Evolutionary conservation across 2,113 vertebrate species (phyloP).

Genomic region (Oreochromis spilurus): DNA sequence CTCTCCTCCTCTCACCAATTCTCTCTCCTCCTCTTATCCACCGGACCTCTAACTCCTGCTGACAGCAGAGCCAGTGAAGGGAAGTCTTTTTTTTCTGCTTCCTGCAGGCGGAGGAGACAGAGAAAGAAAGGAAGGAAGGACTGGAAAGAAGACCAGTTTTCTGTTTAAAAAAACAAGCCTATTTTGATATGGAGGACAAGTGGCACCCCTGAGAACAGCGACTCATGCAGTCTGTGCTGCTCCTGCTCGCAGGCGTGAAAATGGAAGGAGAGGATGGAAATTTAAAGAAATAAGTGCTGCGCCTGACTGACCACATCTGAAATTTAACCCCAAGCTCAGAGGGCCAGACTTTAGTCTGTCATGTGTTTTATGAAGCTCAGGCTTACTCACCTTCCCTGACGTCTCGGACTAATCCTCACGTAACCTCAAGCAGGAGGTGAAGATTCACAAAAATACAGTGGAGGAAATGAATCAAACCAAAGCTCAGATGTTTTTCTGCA

Average conservation of each 20-base stretch:
- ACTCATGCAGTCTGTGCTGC: neutral
- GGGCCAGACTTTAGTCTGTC: neutral
- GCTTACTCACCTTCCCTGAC: neutral
- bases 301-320: neutral
- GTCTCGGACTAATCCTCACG: neutral
- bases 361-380: neutral
- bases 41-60: slow-evolving; percentile 23
- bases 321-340: neutral
- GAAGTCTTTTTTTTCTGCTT: neutral
- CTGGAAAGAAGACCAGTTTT: neutral
- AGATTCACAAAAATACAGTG: neutral
- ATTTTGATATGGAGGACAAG: neutral
- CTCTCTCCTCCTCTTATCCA: neutral
- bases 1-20: neutral
- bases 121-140: neutral
- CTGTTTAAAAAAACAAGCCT: neutral
- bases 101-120: neutral
- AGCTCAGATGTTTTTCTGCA: neutral
- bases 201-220: neutral
- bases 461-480: neutral
- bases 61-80: slow-evolving; percentile 23
- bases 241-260: neutral
- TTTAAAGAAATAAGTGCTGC: neutral
- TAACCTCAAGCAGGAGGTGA: neutral
- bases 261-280: neutral